phyloP scores from a whole-genome alignment of 1,140 invertebrate genomes.

The Lerema accius region DNA sequence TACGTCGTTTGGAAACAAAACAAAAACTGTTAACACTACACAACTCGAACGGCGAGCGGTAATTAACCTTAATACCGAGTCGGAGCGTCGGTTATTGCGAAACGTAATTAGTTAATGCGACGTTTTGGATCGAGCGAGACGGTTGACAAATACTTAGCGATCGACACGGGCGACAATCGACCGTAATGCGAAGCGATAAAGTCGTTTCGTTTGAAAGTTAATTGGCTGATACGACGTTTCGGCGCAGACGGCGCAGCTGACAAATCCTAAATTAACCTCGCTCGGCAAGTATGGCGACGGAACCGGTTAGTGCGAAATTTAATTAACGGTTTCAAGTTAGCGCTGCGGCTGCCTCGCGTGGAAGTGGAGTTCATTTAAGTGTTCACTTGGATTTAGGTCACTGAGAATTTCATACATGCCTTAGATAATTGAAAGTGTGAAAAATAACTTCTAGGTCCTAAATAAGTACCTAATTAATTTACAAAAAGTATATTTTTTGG shows the following conservation, averaged over 20 bases:
- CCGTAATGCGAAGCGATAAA: conserved; percentile 28
- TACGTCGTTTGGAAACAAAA: conserved; percentile 6
- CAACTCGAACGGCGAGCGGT: neutral
- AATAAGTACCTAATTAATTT: too few relatives aligned
- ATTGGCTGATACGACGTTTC: conserved; percentile 38
- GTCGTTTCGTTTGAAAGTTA: conserved; percentile 25
- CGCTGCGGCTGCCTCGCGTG: conserved; percentile 5
- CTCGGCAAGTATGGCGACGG: conserved; percentile 51
- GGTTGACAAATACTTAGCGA: conserved; percentile 23
- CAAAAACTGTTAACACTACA: conserved; percentile 7
- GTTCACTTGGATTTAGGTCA: neutral
- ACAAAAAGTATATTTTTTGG: too few relatives aligned
- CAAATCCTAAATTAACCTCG: conserved; percentile 62
- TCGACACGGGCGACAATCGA: conserved; percentile 28
- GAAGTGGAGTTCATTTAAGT: conserved; percentile 19
- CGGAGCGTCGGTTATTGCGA: conserved; percentile 10
- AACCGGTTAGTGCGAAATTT: conserved; percentile 50
- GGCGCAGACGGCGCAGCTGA: conserved; percentile 38
- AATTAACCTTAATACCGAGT: neutral
- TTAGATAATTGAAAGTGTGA: too few relatives aligned
- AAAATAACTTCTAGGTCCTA: too few relatives aligned
- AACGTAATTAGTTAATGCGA: conserved; percentile 11
- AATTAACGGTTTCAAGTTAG: conserved; percentile 49
- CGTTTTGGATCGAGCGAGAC: conserved; percentile 16
- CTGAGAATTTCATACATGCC: too few relatives aligned